A percentile compares a stretch with the other conserved stretches of the same genome.
These are phyloP conservation scores for Mizuhopecten yessoensis DNA, from an alignment of 1,140 invertebrate species.

Conservation along the genomic window DNA sequence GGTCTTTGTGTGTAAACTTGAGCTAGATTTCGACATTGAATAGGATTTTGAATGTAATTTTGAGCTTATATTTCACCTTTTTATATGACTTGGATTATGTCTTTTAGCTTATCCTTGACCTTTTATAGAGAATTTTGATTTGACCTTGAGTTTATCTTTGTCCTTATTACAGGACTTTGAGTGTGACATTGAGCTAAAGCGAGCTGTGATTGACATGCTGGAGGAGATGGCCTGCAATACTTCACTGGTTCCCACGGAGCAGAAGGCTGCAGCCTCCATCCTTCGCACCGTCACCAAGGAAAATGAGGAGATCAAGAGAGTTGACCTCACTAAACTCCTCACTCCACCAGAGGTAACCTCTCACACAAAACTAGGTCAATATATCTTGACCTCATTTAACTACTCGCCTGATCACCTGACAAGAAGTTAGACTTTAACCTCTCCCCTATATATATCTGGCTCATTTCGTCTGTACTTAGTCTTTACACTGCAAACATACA, in stretches of 20 bases:
- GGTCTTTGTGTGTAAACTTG: not conserved
- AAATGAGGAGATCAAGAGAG: constrained; percentile 79
- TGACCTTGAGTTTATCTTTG: not conserved
- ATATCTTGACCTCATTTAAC: too few relatives aligned
- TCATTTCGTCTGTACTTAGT: too few relatives aligned
- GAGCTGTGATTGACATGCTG: constrained; percentile 92
- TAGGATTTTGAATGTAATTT: constrained; percentile 94
- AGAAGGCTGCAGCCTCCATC: constrained; percentile 93
- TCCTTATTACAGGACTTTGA: constrained; percentile 90
- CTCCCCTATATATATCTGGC: too few relatives aligned
- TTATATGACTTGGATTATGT: too few relatives aligned
- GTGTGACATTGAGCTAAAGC: constrained; percentile 89
- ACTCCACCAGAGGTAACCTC: constrained; percentile 88
- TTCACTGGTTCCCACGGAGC: constrained; percentile 94
- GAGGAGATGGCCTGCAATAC: constrained; percentile 94
- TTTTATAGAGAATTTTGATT: not conserved
- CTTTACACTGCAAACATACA: too few relatives aligned
- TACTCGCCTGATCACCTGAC: too few relatives aligned
- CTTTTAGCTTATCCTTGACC: too few relatives aligned
- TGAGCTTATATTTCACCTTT: too few relatives aligned
- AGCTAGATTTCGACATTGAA: constrained; percentile 59
- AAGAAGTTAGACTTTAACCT: too few relatives aligned
- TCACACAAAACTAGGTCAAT: too few relatives aligned
- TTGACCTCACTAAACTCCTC: constrained; percentile 90
- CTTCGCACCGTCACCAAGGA: constrained; percentile 91